Evolutionary conservation across 1,140 invertebrate genomes (phyloP).

Genomic region (Heliconius melpomene): DNA sequence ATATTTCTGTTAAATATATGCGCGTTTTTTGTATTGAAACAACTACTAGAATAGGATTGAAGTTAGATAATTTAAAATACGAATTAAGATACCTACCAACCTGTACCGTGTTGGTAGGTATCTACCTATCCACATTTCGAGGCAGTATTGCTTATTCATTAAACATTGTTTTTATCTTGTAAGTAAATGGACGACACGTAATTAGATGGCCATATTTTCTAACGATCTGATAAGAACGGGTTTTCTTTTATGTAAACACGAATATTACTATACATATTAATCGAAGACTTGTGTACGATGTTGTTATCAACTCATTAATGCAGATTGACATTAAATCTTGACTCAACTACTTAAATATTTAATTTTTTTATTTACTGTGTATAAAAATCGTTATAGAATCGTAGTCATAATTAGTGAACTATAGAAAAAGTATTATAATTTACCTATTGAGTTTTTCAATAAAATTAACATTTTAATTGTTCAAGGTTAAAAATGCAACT

Average conservation of each 20-base stretch:
- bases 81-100: too few species aligned
- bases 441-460: background rate
- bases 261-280: slow-evolving; percentile 17
- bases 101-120: background rate
- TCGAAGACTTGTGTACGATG: slow-evolving; percentile 2
- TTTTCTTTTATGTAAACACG: slow-evolving; percentile 25
- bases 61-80: too few species aligned
- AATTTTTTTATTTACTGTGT: too few species aligned
- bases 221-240: slow-evolving; percentile 22
- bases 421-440: too few species aligned
- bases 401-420: too few species aligned
- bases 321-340: slow-evolving; percentile 1
- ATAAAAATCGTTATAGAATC: too few species aligned
- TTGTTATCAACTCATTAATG: background rate
- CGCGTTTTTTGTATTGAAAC: too few species aligned
- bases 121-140: background rate
- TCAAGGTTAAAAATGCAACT: too few species aligned
- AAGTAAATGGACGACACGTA: slow-evolving; percentile 12
- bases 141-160: background rate
- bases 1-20: background rate
- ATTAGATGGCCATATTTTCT: slow-evolving; percentile 16
- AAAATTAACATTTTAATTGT: too few species aligned
- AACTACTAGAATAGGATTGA: too few species aligned
- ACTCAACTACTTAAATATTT: background rate
- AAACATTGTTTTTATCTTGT: slow-evolving; percentile 21